Base-by-base conservation (phyloP, 2,888 invertebrate species). In the Patella caerulea region DNA sequence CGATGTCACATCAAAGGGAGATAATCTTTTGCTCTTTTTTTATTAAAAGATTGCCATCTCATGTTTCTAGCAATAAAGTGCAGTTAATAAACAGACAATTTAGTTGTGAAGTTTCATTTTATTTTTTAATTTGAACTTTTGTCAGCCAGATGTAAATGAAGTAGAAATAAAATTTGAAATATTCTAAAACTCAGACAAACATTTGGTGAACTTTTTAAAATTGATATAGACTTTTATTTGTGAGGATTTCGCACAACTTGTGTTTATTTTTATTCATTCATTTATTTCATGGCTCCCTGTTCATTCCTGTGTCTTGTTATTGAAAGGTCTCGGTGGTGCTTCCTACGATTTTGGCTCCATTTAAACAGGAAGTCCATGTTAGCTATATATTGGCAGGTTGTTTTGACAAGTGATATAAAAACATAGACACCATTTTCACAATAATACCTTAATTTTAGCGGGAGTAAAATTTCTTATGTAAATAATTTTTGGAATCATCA, bases 341-440 rank as follows among this genome's bases (percentile, higher is more conserved):
- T 24, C 65, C 65, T 65, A 65, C 65, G 24, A 65, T 65, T 65
- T 65, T 65, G 65, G 65, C 65, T 65, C 65, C 65, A 65, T 65
- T 65, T 65, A 65, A 65, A 65, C 65, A 65, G 65, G 65, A 65
- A 65, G 65, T 65, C 9, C 9, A 65, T 65, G 65, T 65, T 65
- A 65, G 65, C 65, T 65, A 24, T 65, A 65, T 65, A 65, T 65
- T 65, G 65, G 65, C 65, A 65, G 19, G 65, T 65, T 65, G 65
- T 65, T 65, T 65, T 65, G 65, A 65, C 65, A 65, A 65, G 65
- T 65, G 65, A 65, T 65, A 65, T 65, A 65, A 65, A 65, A 65
- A 65, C 65, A 65, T 24, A 24, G 65, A 65, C 65, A 65, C 65
- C 65, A 65, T 65, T 65, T 65, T 19, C 24, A 65, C 19, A 65